Percentiles rank a stretch among this genome's conserved stretches.
Conservation (phyloP, 2,113 vertebrate species). For the Anolis carolinensis region DNA sequence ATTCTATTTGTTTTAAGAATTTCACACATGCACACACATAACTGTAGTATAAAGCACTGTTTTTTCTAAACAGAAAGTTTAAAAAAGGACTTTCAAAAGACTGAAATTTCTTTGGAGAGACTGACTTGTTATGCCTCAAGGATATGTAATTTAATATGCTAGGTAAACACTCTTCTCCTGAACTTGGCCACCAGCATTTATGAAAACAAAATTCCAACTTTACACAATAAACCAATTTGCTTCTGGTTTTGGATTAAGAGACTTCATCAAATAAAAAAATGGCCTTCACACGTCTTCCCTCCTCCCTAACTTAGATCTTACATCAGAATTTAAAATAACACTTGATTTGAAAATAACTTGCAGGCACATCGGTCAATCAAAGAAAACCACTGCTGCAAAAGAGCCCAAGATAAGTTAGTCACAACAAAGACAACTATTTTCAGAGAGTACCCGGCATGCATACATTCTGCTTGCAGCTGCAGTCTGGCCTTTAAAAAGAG, state of each 20-base stretch:
- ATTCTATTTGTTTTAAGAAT: constrained; percentile 6
- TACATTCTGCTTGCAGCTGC: constrained; percentile 64
- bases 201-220: constrained; percentile 51
- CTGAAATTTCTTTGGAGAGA: constrained; percentile 44
- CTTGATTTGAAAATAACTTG: constrained; percentile 73
- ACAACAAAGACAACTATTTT: constrained; percentile 76
- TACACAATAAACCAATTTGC: constrained; percentile 46
- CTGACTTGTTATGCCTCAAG: constrained; percentile 53
- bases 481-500: constrained; percentile 50
- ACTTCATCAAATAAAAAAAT: constrained; percentile 64
- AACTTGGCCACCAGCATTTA: constrained; percentile 63
- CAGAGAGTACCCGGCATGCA: constrained; percentile 58
- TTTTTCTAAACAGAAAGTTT: constrained; percentile 34
- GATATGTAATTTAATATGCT: constrained; percentile 62
- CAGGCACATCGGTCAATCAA: constrained; percentile 74
- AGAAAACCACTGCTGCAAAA: constrained; percentile 62
- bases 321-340: constrained; percentile 71
- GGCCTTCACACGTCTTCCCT: constrained; percentile 47
- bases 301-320: constrained; percentile 53
- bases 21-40: neutral
- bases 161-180: constrained; percentile 51
- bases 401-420: constrained; percentile 69
- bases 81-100: constrained; percentile 30
- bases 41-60: constrained; percentile 17
- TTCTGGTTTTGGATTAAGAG: constrained; percentile 58